Base-by-base conservation (phyloP, 2,113 vertebrate genomes). In the Catharus bicknelli region DNA sequence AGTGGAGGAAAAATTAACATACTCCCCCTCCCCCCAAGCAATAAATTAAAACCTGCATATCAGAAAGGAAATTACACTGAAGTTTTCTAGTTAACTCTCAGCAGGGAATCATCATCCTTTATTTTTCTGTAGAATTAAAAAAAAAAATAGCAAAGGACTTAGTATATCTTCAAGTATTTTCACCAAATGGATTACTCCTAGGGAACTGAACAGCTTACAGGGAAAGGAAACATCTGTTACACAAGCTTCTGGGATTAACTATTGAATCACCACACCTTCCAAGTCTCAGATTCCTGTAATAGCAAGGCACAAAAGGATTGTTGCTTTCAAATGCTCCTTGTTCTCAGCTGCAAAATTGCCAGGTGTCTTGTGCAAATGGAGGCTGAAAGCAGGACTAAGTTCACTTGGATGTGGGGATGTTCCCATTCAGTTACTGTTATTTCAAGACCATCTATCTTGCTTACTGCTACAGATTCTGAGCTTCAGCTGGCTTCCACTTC, bases 291-390 rank as follows among this genome's bases (percentile, higher is more conserved):
- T 64, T 95, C 92, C 96, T 96, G 92, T 93, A 88, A 89, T 82
- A 90, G 92, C 97, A 98, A 98, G 98, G 98, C 98, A 98, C 98
- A 96, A 96, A 96, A 96, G 95, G 97, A 93, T 95, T 93, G 97
- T 93, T 97, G 96, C 96, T 97, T 95, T 95, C 95, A 62, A 90
- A 96, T 75, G 95, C 54, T 90, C 96, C 96, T 95, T 91, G 94
- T 85, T 93, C 75, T 83, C 61, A 83, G 95, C 93, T 89, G 96
- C 88, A 86, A 80, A 91, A 76, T 26, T 51, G 74, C 82, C 86
- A 75, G 57, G 87, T 74, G 91, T 96, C 95, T 92, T 92, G 93
- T 95, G 95, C 94, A 93, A 91, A 90, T 4, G 81, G 94, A 84
- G 79, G 82, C 92, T 53, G 70, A 90, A 82, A 86, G 94, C 86